Evolutionary conservation across 2,797 vertebrate genomes (phyloP).

Genomic region (Orientallactaga sibirica): DNA sequence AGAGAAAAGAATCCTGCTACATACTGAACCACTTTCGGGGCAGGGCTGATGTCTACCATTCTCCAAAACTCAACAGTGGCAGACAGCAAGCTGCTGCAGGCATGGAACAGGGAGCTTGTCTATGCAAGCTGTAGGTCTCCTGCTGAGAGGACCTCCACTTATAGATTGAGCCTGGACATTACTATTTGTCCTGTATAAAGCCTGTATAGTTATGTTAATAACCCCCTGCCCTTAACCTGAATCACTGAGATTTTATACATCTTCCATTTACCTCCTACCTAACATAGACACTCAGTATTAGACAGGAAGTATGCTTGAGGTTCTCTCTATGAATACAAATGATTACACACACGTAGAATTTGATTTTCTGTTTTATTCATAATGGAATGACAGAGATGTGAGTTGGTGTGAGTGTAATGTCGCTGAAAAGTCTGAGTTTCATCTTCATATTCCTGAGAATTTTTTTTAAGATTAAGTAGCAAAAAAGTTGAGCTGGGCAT

Average conservation of each 20-base stretch:
- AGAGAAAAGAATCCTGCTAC: background rate
- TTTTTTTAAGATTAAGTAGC: background rate
- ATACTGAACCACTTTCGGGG: background rate
- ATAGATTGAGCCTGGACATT: background rate
- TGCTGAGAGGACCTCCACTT: background rate
- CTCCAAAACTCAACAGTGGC: background rate
- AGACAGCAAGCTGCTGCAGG: background rate
- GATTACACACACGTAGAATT: background rate
- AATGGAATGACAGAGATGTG: background rate
- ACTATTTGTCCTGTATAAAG: background rate
- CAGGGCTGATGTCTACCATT: background rate
- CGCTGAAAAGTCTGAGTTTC: constrained; percentile 14
- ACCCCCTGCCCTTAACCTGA: background rate
- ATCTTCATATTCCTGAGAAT: background rate
- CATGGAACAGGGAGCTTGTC: background rate
- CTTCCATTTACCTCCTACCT: background rate
- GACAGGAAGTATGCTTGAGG: constrained; percentile 12
- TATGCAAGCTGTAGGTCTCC: background rate
- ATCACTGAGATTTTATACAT: constrained; percentile 1
- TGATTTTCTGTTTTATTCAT: constrained; percentile 2
- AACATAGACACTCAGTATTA: background rate
- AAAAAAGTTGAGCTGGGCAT: too few species aligned
- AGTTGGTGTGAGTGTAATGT: background rate
- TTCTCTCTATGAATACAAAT: background rate
- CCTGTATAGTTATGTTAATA: constrained; percentile 1